Evolutionary conservation across 2,113 vertebrate genomes (phyloP).

Genomic region (Phrynosoma blainvillii): DNA sequence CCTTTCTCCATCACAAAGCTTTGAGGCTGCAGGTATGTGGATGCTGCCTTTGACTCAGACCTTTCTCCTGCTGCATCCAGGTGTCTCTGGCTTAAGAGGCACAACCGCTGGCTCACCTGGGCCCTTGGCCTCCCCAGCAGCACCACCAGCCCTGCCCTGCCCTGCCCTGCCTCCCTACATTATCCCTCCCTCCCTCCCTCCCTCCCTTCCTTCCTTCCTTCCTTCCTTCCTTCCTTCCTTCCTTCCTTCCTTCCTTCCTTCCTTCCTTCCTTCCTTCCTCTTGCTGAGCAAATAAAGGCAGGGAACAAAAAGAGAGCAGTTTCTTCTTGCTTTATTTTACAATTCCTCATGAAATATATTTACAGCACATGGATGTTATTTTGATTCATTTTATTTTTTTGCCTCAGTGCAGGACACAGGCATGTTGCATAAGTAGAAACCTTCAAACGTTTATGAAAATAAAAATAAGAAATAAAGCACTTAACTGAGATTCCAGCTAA

Average conservation of each 20-base stretch:
- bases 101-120: too few relatives aligned
- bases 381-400: slow-evolving; percentile 62
- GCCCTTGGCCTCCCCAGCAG: too few relatives aligned
- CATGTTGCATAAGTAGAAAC: slow-evolving; percentile 98
- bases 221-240: background rate
- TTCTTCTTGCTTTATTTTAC: slow-evolving; percentile 82
- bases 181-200: background rate
- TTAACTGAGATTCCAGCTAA: slow-evolving; percentile 82
- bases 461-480: slow-evolving; percentile 82
- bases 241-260: background rate
- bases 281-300: slow-evolving; percentile 44
- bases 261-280: background rate
- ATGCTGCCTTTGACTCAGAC: too few relatives aligned
- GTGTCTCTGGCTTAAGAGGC: too few relatives aligned
- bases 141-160: too few relatives aligned
- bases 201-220: background rate
- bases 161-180: too few relatives aligned
- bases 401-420: slow-evolving; percentile 95
- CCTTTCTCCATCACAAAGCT: too few relatives aligned
- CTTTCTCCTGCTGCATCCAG: too few relatives aligned
- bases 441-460: slow-evolving; percentile 81
- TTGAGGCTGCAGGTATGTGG: too few relatives aligned
- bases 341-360: slow-evolving; percentile 94
- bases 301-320: slow-evolving; percentile 61
- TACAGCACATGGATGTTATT: slow-evolving; percentile 86